phyloP scores from a whole-genome alignment of 2,797 vertebrate genomes.

The Halcyon chelicuti region DNA sequence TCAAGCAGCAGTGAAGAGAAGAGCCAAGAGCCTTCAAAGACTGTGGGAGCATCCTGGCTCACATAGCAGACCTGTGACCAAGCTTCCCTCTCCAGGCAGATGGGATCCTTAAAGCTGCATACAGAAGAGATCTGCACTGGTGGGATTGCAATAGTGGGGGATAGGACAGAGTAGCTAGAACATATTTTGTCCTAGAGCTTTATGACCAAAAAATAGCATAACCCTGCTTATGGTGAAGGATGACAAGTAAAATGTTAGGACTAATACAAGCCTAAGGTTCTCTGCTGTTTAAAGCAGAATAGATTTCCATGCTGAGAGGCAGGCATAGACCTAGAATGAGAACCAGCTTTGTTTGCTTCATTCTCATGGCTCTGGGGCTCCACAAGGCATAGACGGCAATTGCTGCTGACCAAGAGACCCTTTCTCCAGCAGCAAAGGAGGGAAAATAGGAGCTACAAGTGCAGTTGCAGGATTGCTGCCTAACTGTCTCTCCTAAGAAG shows the following conservation, averaged over 20 bases:
- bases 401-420: rapidly evolving
- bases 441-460: rapidly evolving
- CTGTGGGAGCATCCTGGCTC: background rate
- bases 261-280: background rate
- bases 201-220: background rate
- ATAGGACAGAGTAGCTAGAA: background rate
- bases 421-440: background rate
- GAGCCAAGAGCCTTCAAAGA: background rate
- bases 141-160: background rate
- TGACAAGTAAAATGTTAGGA: background rate
- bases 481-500: rapidly evolving
- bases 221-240: background rate
- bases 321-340: background rate
- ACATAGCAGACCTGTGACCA: background rate
- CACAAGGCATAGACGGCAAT: rapidly evolving
- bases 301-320: background rate
- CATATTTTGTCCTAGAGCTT: background rate
- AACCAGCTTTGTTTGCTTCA: background rate
- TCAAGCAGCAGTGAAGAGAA: background rate
- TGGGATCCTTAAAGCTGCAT: background rate
- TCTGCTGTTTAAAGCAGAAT: background rate
- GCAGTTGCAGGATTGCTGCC: background rate
- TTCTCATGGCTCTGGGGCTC: background rate
- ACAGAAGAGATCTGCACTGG: background rate
- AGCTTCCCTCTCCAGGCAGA: constrained; percentile 1